Conservation (phyloP, 2,888 invertebrate species). For the Portevinia maculata region DNA sequence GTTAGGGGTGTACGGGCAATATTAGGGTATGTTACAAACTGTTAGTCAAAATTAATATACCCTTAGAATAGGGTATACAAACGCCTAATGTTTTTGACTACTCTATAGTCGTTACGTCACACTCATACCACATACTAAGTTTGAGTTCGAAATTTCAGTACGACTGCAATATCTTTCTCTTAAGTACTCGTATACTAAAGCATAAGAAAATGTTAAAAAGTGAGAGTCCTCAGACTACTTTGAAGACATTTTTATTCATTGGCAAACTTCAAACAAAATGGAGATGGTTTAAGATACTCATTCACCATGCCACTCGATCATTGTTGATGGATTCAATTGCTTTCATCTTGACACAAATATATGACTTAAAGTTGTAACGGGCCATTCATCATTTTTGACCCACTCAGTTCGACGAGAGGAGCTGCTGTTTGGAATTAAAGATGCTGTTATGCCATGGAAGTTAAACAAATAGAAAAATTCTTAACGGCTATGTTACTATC, state of each 20-base stretch:
- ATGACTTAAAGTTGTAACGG: conserved; percentile 20
- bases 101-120: no score
- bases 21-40: no score
- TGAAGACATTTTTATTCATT: conserved; percentile 21
- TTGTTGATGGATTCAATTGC: conserved; percentile 49
- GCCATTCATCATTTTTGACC: conserved; percentile 47
- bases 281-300: neutral
- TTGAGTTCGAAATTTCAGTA: no score
- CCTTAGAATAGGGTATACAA: no score
- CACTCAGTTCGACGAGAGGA: conserved; percentile 23
- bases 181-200: no score
- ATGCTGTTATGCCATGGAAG: neutral
- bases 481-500: neutral
- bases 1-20: no score
- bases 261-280: conserved; percentile 18
- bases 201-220: neutral
- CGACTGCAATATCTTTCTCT: no score
- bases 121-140: no score
- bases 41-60: no score
- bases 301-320: conserved; percentile 20
- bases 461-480: neutral
- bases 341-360: conserved; percentile 51
- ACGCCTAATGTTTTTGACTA: no score
- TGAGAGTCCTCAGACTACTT: conserved; percentile 4
- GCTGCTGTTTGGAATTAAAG: neutral